Percentiles rank a stretch among this genome's conserved stretches.
phyloP scores from a whole-genome alignment of 2,797 vertebrate species.

The Perodicticus potto region DNA sequence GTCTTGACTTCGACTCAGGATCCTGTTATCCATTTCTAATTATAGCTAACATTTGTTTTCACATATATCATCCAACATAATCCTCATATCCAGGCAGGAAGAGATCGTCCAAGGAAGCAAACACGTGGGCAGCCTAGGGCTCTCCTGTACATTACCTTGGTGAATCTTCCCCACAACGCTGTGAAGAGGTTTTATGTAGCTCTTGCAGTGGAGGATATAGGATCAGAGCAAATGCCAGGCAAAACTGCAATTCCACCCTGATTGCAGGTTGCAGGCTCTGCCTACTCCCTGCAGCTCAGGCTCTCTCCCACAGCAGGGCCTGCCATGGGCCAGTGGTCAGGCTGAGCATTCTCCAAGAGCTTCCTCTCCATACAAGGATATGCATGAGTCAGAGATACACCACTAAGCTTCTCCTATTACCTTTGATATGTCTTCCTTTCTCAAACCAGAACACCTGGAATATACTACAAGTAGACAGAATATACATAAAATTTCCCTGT shows the following conservation, averaged over 20 bases:
- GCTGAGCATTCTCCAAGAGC: background rate
- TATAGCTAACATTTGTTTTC: conserved; percentile 59
- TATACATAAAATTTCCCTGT: background rate
- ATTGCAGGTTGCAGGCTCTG: background rate
- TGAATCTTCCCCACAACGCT: background rate
- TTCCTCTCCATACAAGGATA: background rate
- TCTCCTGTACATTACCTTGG: background rate
- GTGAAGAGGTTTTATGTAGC: background rate
- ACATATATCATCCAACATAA: background rate
- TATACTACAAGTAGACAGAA: background rate
- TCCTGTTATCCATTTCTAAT: conserved; percentile 36
- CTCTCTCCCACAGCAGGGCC: background rate
- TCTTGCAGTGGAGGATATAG: background rate
- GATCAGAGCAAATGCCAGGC: background rate
- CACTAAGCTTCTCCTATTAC: background rate
- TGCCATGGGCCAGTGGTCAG: background rate
- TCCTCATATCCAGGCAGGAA: background rate
- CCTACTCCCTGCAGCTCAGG: background rate
- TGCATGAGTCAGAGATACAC: background rate
- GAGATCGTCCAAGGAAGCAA: background rate
- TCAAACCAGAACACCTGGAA: background rate
- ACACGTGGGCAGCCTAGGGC: background rate
- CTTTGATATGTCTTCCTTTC: conserved; percentile 27
- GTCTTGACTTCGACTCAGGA: background rate
- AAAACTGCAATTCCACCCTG: background rate